Conservation (phyloP, 2,888 invertebrate species). For the Drosophila acutilabella region DNA sequence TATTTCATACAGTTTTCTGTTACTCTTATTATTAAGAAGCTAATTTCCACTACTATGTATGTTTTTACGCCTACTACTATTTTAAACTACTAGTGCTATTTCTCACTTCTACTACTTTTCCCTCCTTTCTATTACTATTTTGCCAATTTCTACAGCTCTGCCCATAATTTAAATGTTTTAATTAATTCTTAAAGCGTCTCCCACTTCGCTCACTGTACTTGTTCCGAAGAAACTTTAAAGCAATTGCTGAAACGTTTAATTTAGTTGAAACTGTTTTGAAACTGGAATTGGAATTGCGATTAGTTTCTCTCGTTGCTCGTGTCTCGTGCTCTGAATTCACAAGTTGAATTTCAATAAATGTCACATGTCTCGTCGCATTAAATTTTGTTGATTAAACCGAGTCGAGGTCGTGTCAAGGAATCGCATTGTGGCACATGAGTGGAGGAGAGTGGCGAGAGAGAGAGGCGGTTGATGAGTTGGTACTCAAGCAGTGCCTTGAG, state of each 20-base stretch:
- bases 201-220: slow-evolving; percentile 18
- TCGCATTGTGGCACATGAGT: slow-evolving; percentile 28
- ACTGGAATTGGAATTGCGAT: slow-evolving; percentile 29
- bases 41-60: no score
- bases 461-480: background rate
- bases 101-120: no score
- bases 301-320: slow-evolving; percentile 41
- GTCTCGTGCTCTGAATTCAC: slow-evolving; percentile 27
- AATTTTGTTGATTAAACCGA: slow-evolving; percentile 73
- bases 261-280: slow-evolving; percentile 14
- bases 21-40: background rate
- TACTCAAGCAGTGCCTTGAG: slow-evolving; percentile 13
- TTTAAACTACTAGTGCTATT: no score
- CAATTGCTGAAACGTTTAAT: slow-evolving; percentile 17
- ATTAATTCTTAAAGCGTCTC: background rate
- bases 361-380: slow-evolving; percentile 66
- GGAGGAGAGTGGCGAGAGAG: background rate
- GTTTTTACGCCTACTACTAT: no score
- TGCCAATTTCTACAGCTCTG: background rate
- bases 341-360: slow-evolving; percentile 74
- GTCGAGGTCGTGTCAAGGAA: slow-evolving; percentile 38
- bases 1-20: no score
- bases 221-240: slow-evolving; percentile 11
- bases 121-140: no score
- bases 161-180: background rate